A percentile compares a stretch with the other conserved stretches of the same genome.
phyloP scores from a whole-genome alignment of 2,888 invertebrate genomes.

The Heterodera filipjevi region DNA sequence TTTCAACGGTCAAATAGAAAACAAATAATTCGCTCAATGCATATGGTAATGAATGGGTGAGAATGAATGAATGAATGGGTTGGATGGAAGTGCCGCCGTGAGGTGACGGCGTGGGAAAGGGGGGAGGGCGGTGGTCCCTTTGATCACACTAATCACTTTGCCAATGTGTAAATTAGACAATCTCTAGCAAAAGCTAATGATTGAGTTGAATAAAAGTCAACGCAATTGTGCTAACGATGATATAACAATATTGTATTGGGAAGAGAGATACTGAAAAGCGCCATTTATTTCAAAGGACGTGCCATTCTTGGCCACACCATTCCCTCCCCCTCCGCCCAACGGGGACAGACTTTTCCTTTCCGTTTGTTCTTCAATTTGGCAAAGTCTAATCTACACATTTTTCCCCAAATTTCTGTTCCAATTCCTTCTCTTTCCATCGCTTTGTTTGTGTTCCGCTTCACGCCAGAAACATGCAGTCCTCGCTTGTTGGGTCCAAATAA shows the following conservation, averaged over 20 bases:
- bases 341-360: no score
- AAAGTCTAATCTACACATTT: conserved; percentile 5
- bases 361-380: no score
- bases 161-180: no score
- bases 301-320: no score
- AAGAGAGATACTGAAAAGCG: no score
- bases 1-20: not conserved
- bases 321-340: no score
- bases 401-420: not conserved
- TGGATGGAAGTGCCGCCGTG: not conserved
- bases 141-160: not conserved
- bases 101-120: no score
- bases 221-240: no score
- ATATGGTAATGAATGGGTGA: not conserved
- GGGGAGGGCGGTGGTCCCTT: not conserved
- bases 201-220: no score
- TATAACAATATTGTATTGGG: no score
- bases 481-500: conserved; percentile 34
- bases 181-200: no score
- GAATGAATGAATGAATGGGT: not conserved
- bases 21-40: not conserved
- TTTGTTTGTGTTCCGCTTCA: not conserved
- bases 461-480: conserved; percentile 34
- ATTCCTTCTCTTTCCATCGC: not conserved
- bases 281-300: no score